A percentile compares a stretch with the other conserved stretches of the same genome.
phyloP scores from a whole-genome alignment of 1,140 invertebrate species.

The Geopemphigus sp. region DNA sequence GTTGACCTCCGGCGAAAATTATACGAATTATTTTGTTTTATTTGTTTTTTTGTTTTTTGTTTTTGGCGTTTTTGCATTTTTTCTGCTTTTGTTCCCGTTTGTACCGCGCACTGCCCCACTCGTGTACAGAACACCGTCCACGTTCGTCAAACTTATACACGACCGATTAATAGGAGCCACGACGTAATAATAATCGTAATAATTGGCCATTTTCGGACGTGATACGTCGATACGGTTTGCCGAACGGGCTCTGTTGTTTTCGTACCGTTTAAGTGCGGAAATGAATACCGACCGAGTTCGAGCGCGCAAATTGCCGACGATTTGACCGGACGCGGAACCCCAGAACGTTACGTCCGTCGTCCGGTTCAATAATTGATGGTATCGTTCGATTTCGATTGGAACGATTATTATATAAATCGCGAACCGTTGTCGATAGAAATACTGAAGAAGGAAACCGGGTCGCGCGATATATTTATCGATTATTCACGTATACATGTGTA shows the following conservation, averaged over 20 bases:
- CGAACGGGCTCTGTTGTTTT: not conserved
- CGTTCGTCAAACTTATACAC: constrained; percentile 22
- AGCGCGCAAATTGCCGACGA: not conserved
- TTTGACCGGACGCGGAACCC: not conserved
- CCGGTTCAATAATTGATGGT: not conserved
- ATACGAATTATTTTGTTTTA: constrained; percentile 24
- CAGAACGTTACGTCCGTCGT: not conserved
- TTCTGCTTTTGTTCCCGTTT: too few species aligned
- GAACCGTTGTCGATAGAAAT: not conserved
- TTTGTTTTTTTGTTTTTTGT: too few species aligned
- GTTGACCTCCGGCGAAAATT: constrained; percentile 24
- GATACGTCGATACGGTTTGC: not conserved
- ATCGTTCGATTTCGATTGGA: not conserved
- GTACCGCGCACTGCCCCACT: not conserved
- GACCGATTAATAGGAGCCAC: constrained; percentile 15
- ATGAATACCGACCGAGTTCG: constrained; percentile 1
- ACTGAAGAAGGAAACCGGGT: not conserved
- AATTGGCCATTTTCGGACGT: constrained; percentile 8
- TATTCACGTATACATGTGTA: too few species aligned
- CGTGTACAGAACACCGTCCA: not conserved
- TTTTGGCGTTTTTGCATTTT: too few species aligned
- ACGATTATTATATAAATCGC: not conserved
- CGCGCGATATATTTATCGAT: too few species aligned
- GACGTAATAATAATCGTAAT: constrained; percentile 18
- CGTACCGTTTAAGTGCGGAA: not conserved